phyloP scores from a whole-genome alignment of 2,113 vertebrate genomes.

The Aptenodytes patagonicus region DNA sequence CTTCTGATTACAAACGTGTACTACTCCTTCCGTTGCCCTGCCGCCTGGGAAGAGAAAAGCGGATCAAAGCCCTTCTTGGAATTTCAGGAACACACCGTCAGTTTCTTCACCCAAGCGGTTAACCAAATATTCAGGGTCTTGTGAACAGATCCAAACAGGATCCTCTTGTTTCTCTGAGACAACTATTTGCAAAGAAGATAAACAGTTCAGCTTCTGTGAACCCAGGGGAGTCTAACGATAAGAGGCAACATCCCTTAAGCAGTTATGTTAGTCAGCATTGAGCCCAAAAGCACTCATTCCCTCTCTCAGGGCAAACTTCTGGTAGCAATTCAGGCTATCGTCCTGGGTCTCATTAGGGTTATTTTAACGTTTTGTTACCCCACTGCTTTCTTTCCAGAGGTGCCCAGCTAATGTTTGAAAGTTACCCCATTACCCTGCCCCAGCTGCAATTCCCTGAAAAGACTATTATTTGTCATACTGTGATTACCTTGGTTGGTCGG shows the following conservation, averaged over 20 bases:
- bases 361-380: not conserved
- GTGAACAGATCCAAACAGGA: not conserved
- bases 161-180: not conserved
- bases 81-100: not conserved
- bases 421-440: not conserved
- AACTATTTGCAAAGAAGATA: not conserved
- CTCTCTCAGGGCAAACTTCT: not conserved
- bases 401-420: not conserved
- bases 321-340: not conserved
- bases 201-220: not conserved
- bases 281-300: not conserved
- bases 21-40: not conserved
- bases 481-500: not conserved
- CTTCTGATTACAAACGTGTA: not conserved
- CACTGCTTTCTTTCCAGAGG: not conserved
- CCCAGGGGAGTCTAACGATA: not conserved
- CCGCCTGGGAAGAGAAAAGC: not conserved
- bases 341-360: not conserved
- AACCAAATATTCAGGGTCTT: not conserved
- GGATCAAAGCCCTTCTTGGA: not conserved
- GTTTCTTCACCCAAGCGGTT: not conserved
- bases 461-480: not conserved
- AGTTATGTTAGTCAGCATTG: not conserved
- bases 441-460: not conserved
- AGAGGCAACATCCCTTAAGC: not conserved